Evolutionary conservation across 2,797 vertebrate genomes (phyloP).

Genomic region (Paramormyrops hopkinsi): DNA sequence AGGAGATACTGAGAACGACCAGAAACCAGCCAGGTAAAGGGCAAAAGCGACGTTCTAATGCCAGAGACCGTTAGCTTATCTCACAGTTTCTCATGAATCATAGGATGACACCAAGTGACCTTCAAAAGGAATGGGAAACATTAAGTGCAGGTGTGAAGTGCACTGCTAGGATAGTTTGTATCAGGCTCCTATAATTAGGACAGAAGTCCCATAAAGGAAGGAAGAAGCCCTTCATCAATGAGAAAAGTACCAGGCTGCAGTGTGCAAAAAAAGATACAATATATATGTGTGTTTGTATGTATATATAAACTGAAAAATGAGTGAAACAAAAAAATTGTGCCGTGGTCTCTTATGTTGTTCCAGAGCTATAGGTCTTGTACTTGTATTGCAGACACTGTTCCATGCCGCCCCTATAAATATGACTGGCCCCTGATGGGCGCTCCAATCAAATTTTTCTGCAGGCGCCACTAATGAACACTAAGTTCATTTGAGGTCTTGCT

Average conservation of each 20-base stretch:
- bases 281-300: background rate
- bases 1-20: background rate
- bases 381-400: background rate
- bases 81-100: background rate
- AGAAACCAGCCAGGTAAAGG: background rate
- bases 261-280: background rate
- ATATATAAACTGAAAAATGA: background rate
- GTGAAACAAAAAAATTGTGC: background rate
- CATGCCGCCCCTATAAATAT: background rate
- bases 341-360: background rate
- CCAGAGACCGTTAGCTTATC: background rate
- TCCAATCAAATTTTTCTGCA: background rate
- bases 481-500: background rate
- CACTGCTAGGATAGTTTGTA: background rate
- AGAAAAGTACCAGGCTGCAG: background rate
- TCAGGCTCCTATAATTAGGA: background rate
- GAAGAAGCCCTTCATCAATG: background rate
- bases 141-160: background rate
- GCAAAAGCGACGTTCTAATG: background rate
- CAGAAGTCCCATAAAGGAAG: background rate
- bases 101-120: background rate
- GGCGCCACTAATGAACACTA: background rate
- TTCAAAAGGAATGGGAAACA: background rate
- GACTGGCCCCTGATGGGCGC: background rate
- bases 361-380: background rate